phyloP scores from a whole-genome alignment of 2,888 invertebrate genomes.

The Agapetus fuscipes region DNA sequence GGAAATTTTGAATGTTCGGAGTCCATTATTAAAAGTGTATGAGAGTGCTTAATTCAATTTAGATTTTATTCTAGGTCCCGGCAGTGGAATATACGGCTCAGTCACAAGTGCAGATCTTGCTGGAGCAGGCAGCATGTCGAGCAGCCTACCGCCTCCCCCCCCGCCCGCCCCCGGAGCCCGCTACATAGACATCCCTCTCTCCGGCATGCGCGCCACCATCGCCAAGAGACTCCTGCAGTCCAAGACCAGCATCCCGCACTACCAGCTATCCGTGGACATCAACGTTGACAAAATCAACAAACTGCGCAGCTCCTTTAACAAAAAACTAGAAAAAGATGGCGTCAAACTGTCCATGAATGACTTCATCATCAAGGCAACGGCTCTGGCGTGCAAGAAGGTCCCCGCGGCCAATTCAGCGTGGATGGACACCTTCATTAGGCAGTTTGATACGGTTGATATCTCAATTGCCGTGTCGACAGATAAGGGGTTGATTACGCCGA shows the following conservation, averaged over 20 bases:
- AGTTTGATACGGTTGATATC: slow-evolving; percentile 90
- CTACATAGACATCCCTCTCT: slow-evolving; percentile 71
- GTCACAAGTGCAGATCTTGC: slow-evolving; percentile 73
- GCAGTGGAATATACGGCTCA: slow-evolving; percentile 75
- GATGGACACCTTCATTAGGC: slow-evolving; percentile 87
- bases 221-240: slow-evolving; percentile 82
- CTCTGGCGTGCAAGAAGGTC: slow-evolving; percentile 78
- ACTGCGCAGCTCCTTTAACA: slow-evolving; percentile 71
- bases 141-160: slow-evolving; percentile 26
- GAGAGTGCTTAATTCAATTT: no score
- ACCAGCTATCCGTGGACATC: slow-evolving; percentile 83
- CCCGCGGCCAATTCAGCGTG: slow-evolving; percentile 93
- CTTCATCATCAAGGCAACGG: slow-evolving; percentile 90
- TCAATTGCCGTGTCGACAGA: slow-evolving; percentile 96
- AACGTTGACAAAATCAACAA: slow-evolving; percentile 72
- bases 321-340: slow-evolving; percentile 64
- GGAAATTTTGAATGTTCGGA: no score
- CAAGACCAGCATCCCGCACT: slow-evolving; percentile 93
- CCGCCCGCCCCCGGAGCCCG: slow-evolving; percentile 40
- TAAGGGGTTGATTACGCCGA: slow-evolving; percentile 92
- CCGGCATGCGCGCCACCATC: slow-evolving; percentile 77
- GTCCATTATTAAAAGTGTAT: no score
- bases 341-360: slow-evolving; percentile 92
- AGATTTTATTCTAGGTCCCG: slow-evolving; percentile 45
- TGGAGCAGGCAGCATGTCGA: slow-evolving; percentile 30